These are phyloP conservation scores for Syngnathus typhle DNA, from an alignment of 2,113 vertebrate species.

Conservation along the genomic window DNA sequence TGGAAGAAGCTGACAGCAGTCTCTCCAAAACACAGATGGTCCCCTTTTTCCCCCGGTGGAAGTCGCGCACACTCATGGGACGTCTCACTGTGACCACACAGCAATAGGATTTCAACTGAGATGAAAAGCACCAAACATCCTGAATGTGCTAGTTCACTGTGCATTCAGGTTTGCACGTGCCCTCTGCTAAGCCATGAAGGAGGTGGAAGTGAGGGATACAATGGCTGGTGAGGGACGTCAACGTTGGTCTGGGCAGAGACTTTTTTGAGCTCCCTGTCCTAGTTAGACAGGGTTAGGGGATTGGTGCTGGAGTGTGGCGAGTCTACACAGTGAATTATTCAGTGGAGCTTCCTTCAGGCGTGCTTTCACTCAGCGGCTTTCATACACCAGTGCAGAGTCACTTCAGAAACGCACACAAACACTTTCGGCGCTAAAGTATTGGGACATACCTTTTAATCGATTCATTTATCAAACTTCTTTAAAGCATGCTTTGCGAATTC, in stretches of 20 bases:
- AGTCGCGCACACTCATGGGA: slow-evolving; percentile 11
- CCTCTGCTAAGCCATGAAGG: slow-evolving; percentile 8
- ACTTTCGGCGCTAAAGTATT: slow-evolving; percentile 1
- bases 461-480: not conserved
- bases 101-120: slow-evolving; percentile 28
- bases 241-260: slow-evolving; percentile 20
- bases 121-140: slow-evolving; percentile 29
- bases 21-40: slow-evolving; percentile 10
- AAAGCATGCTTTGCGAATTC: too few species aligned
- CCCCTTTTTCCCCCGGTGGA: not conserved
- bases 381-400: slow-evolving; percentile 19
- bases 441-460: not conserved
- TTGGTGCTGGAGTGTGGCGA: slow-evolving; percentile 41
- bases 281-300: slow-evolving; percentile 46
- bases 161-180: slow-evolving; percentile 18
- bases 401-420: slow-evolving; percentile 12
- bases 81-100: slow-evolving; percentile 3
- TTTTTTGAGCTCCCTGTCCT: slow-evolving; percentile 51
- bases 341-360: slow-evolving; percentile 50
- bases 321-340: slow-evolving; percentile 65
- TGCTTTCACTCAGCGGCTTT: slow-evolving; percentile 29
- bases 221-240: slow-evolving; percentile 23
- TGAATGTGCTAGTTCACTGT: slow-evolving; percentile 10
- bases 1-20: slow-evolving; percentile 35
- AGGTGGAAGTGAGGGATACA: slow-evolving; percentile 11